Percentiles rank a stretch among this genome's conserved stretches.
phyloP scores from a whole-genome alignment of 2,797 vertebrate species.

The Phrynocephalus guinanensis region DNA sequence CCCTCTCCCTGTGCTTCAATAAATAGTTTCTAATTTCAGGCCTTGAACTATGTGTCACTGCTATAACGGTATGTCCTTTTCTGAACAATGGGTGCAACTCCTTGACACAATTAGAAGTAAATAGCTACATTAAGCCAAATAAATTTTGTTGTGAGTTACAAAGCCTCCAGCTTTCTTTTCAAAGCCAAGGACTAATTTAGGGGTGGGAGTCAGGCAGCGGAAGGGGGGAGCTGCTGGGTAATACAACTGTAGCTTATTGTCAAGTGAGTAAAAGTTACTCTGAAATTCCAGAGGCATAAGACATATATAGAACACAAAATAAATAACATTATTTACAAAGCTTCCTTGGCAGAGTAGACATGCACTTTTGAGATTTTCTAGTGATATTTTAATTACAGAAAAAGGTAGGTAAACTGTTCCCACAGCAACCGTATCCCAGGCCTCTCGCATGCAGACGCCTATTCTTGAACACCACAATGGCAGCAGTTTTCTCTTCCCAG shows the following conservation, averaged over 20 bases:
- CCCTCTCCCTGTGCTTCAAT: constrained; percentile 20
- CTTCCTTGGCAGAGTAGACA: constrained; percentile 7
- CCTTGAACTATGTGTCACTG: constrained; percentile 35
- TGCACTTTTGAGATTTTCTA: constrained; percentile 19
- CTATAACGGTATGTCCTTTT: constrained; percentile 17
- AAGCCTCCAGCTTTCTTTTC: constrained; percentile 35
- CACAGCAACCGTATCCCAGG: constrained; percentile 16
- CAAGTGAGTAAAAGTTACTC: constrained; percentile 24
- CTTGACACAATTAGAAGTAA: constrained; percentile 39
- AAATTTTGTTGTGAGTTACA: constrained; percentile 19
- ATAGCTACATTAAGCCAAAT: neutral
- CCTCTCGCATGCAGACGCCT: constrained; percentile 8
- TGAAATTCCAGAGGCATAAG: constrained; percentile 37
- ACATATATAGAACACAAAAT: constrained; percentile 1
- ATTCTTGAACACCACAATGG: constrained; percentile 7
- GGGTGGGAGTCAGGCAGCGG: neutral
- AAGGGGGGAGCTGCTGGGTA: neutral
- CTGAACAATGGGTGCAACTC: constrained; percentile 44
- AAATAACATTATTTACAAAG: constrained; percentile 34
- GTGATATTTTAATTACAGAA: constrained; percentile 37
- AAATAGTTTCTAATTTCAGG: constrained; percentile 43
- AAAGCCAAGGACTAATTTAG: constrained; percentile 36
- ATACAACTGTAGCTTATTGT: constrained; percentile 8
- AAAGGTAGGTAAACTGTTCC: neutral
- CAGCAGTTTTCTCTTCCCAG: constrained; percentile 15